These are phyloP conservation scores for Cephus sareptanus DNA, from an alignment of 2,888 invertebrate species.

Conservation along the genomic window DNA sequence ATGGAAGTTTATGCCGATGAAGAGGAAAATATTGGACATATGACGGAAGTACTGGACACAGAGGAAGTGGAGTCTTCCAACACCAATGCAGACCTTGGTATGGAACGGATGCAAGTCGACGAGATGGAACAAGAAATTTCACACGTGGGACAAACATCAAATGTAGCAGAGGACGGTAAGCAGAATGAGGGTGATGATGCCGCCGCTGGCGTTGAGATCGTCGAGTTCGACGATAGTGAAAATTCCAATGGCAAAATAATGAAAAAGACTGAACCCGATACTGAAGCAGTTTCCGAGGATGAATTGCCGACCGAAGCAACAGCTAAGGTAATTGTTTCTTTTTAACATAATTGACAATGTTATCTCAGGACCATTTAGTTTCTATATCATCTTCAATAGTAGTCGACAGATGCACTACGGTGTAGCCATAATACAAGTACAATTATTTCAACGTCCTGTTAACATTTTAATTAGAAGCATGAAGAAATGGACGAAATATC, in stretches of 20 bases:
- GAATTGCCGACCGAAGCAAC: slow-evolving; percentile 69
- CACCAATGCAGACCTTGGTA: slow-evolving; percentile 19
- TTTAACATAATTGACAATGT: not conserved
- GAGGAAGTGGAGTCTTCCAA: slow-evolving; percentile 41
- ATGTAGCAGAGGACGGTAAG: slow-evolving; percentile 48
- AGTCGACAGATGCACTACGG: not conserved
- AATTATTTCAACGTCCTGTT: slow-evolving; percentile 5
- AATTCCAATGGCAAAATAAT: slow-evolving; percentile 32
- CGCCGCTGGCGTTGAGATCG: slow-evolving; percentile 54
- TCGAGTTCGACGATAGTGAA: slow-evolving; percentile 35
- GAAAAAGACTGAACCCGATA: slow-evolving; percentile 76
- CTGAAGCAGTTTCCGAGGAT: slow-evolving; percentile 88
- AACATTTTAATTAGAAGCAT: slow-evolving; percentile 29
- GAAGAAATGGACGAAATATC: slow-evolving; percentile 50
- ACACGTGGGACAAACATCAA: slow-evolving; percentile 36
- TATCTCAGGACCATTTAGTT: not conserved
- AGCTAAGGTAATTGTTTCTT: slow-evolving; percentile 50
- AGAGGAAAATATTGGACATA: not conserved
- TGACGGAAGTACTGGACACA: slow-evolving; percentile 38
- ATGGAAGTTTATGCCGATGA: not conserved
- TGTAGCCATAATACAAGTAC: not conserved
- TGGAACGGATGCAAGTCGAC: slow-evolving; percentile 38
- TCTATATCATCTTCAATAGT: not conserved
- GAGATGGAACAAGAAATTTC: slow-evolving; percentile 32
- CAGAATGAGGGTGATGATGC: slow-evolving; percentile 39